Evolutionary conservation across 2,113 vertebrate genomes (phyloP), one percentile per base, ranked within the genome.

Genomic region (Lampris megalopsis): DNA sequence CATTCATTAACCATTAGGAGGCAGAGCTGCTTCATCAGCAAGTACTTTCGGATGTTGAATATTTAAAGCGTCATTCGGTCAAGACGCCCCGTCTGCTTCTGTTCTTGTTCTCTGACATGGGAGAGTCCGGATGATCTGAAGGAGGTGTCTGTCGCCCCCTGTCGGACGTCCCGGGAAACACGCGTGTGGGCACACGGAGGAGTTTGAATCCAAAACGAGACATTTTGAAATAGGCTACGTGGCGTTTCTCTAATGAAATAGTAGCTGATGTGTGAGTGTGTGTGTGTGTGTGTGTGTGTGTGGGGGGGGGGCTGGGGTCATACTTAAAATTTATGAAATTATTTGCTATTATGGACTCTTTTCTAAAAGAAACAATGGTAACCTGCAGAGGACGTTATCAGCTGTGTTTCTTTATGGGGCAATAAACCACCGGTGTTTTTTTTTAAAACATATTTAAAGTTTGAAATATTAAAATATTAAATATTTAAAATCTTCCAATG

Each of bases 71-170:
- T 81, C 11, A 37, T 58, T 77, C 71, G 65, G 52, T 88, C 64
- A 75, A 79, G 40, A 60, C 58, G 67, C 49, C 35, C 56, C n/a
- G 36, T 62, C 71, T n/a, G 58, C 42, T 68, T 86, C 41, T 63
- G 82, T 48, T 85, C 63, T 59, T 82, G 57, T 71, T 13, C 56
- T 61, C 65, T 47, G 74, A 73, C 63, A 68, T 0, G 52, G 13
- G 3, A 37, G 1, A 38, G 60, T n/a, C 38, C 43, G 53, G 66
- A 77, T 62, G 61, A 57, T 1, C 2, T 37, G 48, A 52, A 54
- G 6, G 71, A 41, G 59, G 13, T 43, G 35, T 79, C 57, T 82
- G 73, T 52, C 60, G 82, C 90, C 86, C 77, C 78, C 90, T 89
- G 77, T 79, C 86, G 90, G 50, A 35, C 57, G 66, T 41, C 6